phyloP scores from a whole-genome alignment of 1,140 invertebrate species.

The Heliconius hermathena region DNA sequence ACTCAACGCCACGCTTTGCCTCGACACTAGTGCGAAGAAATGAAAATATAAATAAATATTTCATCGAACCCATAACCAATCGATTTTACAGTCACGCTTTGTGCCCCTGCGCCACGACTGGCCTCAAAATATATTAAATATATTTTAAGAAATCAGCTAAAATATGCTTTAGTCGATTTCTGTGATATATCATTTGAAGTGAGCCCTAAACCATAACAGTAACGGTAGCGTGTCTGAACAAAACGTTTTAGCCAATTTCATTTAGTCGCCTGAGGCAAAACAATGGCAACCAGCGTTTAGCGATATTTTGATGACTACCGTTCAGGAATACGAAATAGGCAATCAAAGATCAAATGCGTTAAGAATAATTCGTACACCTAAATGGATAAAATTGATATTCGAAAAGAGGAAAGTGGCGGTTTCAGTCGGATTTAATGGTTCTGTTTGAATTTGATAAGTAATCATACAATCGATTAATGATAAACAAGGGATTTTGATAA shows the following conservation, averaged over 20 bases:
- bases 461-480: slow-evolving; percentile 25
- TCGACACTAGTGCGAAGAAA: too few relatives aligned
- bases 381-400: slow-evolving; percentile 48
- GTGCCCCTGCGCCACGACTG: too few relatives aligned
- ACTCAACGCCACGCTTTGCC: too few relatives aligned
- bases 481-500: slow-evolving; percentile 20
- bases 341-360: slow-evolving; percentile 52
- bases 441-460: slow-evolving; percentile 40
- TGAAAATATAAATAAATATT: too few relatives aligned
- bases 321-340: slow-evolving; percentile 46
- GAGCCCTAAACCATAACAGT: slow-evolving; percentile 12
- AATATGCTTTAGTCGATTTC: too few relatives aligned
- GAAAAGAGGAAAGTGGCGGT: slow-evolving; percentile 42
- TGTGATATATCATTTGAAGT: neutral
- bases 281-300: slow-evolving; percentile 60
- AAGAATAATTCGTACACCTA: slow-evolving; percentile 54
- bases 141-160: neutral
- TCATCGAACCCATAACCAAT: too few relatives aligned
- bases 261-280: slow-evolving; percentile 57
- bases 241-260: slow-evolving; percentile 38
- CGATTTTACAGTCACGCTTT: too few relatives aligned
- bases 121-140: too few relatives aligned
- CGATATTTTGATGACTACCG: slow-evolving; percentile 65
- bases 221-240: slow-evolving; percentile 24
- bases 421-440: slow-evolving; percentile 42